Percentiles rank a stretch among this genome's conserved stretches.
Conservation (phyloP, 2,888 invertebrate genomes). For the Lasioglossum figueresi region DNA sequence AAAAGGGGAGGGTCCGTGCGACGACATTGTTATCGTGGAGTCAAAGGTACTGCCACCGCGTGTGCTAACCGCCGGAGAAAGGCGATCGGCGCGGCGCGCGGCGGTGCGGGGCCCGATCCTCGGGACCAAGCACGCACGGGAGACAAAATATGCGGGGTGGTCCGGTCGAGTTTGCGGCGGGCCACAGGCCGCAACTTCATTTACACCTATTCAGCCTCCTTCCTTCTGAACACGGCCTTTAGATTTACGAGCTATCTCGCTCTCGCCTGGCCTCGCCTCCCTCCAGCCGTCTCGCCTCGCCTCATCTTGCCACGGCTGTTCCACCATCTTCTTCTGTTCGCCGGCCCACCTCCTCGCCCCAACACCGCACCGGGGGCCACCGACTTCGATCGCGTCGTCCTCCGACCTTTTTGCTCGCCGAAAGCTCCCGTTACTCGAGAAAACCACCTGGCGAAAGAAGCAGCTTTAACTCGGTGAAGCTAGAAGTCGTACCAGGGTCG, state of each 20-base stretch:
- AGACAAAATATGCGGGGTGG: slow-evolving; percentile 78
- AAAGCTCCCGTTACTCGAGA: slow-evolving; percentile 11
- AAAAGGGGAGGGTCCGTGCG: slow-evolving; percentile 34
- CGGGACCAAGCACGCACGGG: slow-evolving; percentile 50
- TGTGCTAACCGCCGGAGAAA: slow-evolving; percentile 45
- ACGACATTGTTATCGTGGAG: slow-evolving; percentile 47
- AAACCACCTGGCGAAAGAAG: not conserved
- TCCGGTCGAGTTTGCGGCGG: slow-evolving; percentile 72
- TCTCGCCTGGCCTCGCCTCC: slow-evolving; percentile 52
- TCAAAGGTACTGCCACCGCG: slow-evolving; percentile 56
- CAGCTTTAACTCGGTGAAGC: not conserved
- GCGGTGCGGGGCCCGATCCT: slow-evolving; percentile 31
- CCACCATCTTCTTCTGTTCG: slow-evolving; percentile 40
- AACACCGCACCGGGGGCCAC: slow-evolving; percentile 21
- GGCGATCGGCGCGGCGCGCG: slow-evolving; percentile 52
- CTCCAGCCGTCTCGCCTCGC: slow-evolving; percentile 20
- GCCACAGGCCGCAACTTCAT: slow-evolving; percentile 82
- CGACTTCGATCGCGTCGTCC: slow-evolving; percentile 50
- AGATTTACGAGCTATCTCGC: slow-evolving; percentile 79
- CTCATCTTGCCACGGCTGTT: slow-evolving; percentile 5
- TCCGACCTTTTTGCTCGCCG: not conserved
- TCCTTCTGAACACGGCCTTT: slow-evolving; percentile 71
- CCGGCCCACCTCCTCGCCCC: slow-evolving; percentile 40
- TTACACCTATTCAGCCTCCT: slow-evolving; percentile 82
- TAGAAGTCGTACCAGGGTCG: not conserved